These are phyloP conservation scores for Xenus cinereus DNA, from an alignment of 2,113 vertebrate species.

Conservation along the genomic window DNA sequence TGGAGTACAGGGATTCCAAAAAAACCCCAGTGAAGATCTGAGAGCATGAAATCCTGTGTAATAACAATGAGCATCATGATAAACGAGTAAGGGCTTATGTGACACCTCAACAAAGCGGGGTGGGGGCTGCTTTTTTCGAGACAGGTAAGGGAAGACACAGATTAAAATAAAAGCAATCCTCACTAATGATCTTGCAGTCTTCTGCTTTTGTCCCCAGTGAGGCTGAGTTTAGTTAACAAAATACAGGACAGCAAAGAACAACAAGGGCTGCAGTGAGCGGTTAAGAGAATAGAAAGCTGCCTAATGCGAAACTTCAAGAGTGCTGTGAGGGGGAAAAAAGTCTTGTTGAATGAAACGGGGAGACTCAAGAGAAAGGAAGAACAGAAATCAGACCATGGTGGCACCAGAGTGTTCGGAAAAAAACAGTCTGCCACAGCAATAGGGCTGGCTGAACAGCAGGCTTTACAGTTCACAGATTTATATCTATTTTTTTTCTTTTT, in stretches of 20 bases:
- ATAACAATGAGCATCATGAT: background rate
- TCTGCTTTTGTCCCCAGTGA: background rate
- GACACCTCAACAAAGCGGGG: background rate
- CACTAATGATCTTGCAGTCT: background rate
- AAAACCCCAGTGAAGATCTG: background rate
- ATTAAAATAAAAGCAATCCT: background rate
- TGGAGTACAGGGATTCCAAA: background rate
- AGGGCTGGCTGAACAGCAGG: background rate
- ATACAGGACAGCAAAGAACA: background rate
- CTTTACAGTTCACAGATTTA: conserved; percentile 35
- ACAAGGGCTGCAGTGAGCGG: background rate
- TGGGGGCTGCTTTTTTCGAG: background rate
- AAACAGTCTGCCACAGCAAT: background rate
- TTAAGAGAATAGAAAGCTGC: background rate
- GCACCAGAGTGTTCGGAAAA: background rate
- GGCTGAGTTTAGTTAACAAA: background rate
- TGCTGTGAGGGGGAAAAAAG: background rate
- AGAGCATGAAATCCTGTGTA: background rate
- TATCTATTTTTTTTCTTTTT: background rate
- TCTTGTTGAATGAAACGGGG: background rate
- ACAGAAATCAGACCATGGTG: background rate
- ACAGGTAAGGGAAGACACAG: background rate
- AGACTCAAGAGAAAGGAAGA: background rate
- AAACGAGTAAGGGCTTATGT: background rate
- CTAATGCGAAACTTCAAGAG: background rate